Base-by-base conservation (phyloP, 1,140 invertebrate genomes). In the Cepaea nemoralis region DNA sequence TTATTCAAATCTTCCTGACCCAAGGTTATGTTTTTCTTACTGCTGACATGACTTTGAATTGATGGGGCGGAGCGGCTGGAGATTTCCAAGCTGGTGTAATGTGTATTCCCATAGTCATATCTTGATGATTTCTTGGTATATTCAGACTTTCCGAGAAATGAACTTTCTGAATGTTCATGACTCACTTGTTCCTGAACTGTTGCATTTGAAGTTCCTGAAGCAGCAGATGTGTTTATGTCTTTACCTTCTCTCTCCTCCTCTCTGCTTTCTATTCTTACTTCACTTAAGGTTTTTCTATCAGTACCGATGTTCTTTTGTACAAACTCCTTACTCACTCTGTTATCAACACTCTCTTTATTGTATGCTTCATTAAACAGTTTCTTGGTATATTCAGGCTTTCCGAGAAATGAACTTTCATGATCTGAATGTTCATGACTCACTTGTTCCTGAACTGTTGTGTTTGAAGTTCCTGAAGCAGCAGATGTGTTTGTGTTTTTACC, bases 21-120 rank as follows among this genome's bases (percentile, higher is more conserved):
- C 2, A 6, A 1, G 10, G 40, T 33, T 16, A 5, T 48, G 16
- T 16, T 31, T 1, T 50, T 10, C 8, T 33, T 22, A 31, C 71
- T 40, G 31, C 40, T 24, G 19, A 22, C 1, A 39, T 78, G 24
- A 16, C 35, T 59, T 59, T n/a, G 55, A 59, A 12, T 10, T n/a
- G 33, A 27, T 40, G 77, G 77, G 24, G 77, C 37, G 6, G 77
- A 69, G 77, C 63, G 31, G 8, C 33, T 35, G 22, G 40, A 39
- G 14, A 67, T 27, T 63, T 79, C 77, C 12, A 40, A 79, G 40
- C 77, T 79, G n/a, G 77, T 27, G 42, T 69, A 67, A 48, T 79
- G 77, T 10, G 0, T 45, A 31, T 69, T 42, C 10, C 59, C 63
- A 67, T 69, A 22, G 12, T 69, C 63, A 19, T 14, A 67, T 27